A percentile compares a stretch with the other conserved stretches of the same genome.
phyloP scores from a whole-genome alignment of 2,797 vertebrate genomes.

The Platalea minor region DNA sequence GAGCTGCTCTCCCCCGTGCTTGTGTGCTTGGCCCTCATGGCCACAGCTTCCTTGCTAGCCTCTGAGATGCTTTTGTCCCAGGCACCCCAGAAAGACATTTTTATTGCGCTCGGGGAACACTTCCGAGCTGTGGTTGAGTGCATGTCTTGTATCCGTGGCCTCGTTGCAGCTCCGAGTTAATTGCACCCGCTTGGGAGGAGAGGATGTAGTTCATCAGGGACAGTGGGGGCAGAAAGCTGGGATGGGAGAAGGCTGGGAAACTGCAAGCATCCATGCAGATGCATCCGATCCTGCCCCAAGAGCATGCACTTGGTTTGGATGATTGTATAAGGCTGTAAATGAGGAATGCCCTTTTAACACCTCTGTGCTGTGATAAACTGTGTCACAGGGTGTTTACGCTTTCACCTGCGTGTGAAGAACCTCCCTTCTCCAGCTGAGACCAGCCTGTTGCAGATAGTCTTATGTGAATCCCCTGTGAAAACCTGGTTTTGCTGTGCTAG shows the following conservation, averaged over 20 bases:
- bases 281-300: too few relatives aligned
- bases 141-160: fast-evolving
- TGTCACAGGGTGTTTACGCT: neutral
- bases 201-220: neutral
- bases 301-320: neutral
- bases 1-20: neutral
- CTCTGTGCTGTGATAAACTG: neutral
- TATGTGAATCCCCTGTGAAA: neutral
- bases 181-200: neutral
- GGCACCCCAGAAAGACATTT: neutral
- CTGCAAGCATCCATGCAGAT: neutral
- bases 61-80: neutral
- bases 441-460: neutral
- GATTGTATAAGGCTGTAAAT: neutral
- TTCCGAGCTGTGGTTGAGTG: neutral
- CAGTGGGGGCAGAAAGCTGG: neutral
- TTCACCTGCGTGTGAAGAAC: neutral
- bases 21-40: fast-evolving
- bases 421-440: neutral
- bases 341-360: neutral
- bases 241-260: neutral
- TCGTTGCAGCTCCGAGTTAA: neutral
- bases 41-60: neutral
- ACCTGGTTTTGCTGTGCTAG: neutral
- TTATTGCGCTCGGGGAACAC: neutral